Conservation (phyloP, 1,140 invertebrate genomes). For the Tetraneura akinire region DNA sequence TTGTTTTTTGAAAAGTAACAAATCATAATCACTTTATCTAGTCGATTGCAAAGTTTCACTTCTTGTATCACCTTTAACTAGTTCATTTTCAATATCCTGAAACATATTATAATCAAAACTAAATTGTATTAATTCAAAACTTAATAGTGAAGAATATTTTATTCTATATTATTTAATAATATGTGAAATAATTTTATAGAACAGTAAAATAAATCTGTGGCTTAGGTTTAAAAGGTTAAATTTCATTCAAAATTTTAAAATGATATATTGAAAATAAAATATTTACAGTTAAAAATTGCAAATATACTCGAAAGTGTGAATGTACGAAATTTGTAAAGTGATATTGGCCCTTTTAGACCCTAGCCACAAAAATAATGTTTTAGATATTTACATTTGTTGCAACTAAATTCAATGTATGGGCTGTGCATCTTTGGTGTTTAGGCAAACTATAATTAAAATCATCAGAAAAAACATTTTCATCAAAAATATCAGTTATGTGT, state of each 20-base stretch:
- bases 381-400: conserved; percentile 13
- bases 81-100: conserved; percentile 12
- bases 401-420: not conserved
- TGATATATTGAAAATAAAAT: no score
- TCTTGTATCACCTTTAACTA: not conserved
- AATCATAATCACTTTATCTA: not conserved
- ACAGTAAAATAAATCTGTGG: no score
- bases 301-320: no score
- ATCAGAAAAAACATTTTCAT: not conserved
- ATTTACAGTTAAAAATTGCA: no score
- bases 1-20: conserved; percentile 15
- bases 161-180: no score
- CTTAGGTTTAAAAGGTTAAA: no score
- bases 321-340: no score
- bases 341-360: no score
- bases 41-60: not conserved
- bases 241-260: no score
- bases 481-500: not conserved
- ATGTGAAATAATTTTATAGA: no score
- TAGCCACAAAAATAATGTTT: not conserved
- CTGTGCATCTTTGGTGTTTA: not conserved
- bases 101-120: not conserved
- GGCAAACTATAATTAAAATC: not conserved
- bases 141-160: no score
- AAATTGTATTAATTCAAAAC: no score